Conservation (phyloP, 1,140 invertebrate genomes). For the Drosophila azteca region DNA sequence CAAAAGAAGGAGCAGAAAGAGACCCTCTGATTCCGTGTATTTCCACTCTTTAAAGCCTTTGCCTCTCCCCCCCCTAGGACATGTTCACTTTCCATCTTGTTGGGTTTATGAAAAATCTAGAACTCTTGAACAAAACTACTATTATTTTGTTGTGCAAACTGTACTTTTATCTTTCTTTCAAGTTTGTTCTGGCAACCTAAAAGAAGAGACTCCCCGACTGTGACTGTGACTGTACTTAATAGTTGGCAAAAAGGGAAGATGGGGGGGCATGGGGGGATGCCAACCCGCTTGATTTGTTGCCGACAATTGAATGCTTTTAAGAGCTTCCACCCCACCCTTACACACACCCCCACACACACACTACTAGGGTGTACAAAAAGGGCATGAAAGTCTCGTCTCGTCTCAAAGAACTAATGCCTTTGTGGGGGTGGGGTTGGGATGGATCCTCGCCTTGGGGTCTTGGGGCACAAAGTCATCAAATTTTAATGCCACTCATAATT, state of each 20-base stretch:
- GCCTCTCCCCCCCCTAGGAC: too few relatives aligned
- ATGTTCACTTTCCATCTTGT: too few relatives aligned
- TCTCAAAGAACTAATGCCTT: conserved; percentile 31
- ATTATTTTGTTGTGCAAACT: too few relatives aligned
- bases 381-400: conserved; percentile 11
- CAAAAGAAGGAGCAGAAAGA: too few relatives aligned
- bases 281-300: conserved; percentile 66
- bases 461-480: conserved; percentile 56
- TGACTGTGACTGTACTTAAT: conserved; percentile 55
- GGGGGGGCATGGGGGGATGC: neutral
- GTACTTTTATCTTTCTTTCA: too few relatives aligned
- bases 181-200: too few relatives aligned
- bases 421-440: conserved; percentile 4
- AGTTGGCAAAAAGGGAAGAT: conserved; percentile 49
- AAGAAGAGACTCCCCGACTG: conserved; percentile 6
- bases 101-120: too few relatives aligned
- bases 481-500: conserved; percentile 77
- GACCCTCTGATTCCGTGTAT: too few relatives aligned
- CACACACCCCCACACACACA: neutral
- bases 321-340: neutral
- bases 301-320: conserved; percentile 60
- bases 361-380: neutral
- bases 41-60: too few relatives aligned
- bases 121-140: too few relatives aligned
- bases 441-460: conserved; percentile 29